These are phyloP conservation scores for Prosopocoilus inquinatus DNA, from an alignment of 2,888 invertebrate genomes.

Conservation along the genomic window DNA sequence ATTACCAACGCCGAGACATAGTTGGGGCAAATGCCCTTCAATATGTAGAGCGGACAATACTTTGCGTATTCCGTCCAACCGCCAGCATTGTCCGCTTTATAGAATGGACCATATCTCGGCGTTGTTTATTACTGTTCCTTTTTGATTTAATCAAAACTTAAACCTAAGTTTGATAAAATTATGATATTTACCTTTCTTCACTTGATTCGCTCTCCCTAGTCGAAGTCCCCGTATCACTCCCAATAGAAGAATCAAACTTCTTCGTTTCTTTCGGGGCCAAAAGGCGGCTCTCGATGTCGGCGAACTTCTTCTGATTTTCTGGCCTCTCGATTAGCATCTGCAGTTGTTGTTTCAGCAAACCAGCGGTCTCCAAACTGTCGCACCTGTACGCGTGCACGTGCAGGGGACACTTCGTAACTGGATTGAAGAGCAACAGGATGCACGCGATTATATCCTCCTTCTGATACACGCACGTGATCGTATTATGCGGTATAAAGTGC, in stretches of 20 bases:
- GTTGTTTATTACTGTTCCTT: no score
- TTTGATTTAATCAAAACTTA: no score
- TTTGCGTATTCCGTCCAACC: no score
- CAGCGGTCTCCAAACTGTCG: conserved; percentile 91
- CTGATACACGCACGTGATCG: conserved; percentile 87
- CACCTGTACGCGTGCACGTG: conserved; percentile 95
- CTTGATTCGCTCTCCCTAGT: conserved; percentile 70
- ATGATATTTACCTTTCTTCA: conserved; percentile 60
- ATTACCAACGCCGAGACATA: no score
- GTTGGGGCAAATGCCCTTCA: no score
- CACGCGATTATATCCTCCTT: conserved; percentile 92
- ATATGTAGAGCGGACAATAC: no score
- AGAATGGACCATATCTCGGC: no score
- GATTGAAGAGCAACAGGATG: conserved; percentile 90
- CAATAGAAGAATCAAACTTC: conserved; percentile 72
- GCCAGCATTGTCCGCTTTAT: no score
- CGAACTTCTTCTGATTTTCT: conserved; percentile 82
- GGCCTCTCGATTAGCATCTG: conserved; percentile 79
- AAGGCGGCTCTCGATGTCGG: conserved; percentile 70
- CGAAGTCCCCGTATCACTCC: conserved; percentile 66
- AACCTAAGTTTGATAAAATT: not conserved
- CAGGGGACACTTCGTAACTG: conserved; percentile 89
- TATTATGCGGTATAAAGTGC: conserved; percentile 92
- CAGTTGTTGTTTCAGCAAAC: conserved; percentile 80
- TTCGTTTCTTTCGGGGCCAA: conserved; percentile 58